Conservation (phyloP, 1,140 invertebrate species). For the Psix sp. region DNA sequence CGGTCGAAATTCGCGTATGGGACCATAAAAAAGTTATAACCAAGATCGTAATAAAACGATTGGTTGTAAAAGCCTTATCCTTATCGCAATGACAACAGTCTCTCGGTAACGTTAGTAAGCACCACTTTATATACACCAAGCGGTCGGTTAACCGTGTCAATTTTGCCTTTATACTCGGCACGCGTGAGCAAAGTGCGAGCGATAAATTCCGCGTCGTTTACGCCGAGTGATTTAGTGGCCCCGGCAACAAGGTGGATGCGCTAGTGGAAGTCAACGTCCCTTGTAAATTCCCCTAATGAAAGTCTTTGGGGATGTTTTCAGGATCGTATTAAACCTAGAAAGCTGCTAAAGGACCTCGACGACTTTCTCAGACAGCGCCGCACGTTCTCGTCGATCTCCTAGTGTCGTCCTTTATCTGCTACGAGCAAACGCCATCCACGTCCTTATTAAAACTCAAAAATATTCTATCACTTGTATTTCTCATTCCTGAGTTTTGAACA, state of each 20-base stretch:
- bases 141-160: slow-evolving; percentile 62
- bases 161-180: slow-evolving; percentile 62
- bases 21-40: slow-evolving; percentile 38
- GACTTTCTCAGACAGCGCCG: slow-evolving; percentile 56
- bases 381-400: slow-evolving; percentile 49
- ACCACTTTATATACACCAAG: slow-evolving; percentile 46
- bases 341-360: slow-evolving; percentile 66
- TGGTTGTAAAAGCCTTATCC: slow-evolving; percentile 40
- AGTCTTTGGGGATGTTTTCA: slow-evolving; percentile 69
- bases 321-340: slow-evolving; percentile 73
- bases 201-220: slow-evolving; percentile 70
- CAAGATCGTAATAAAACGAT: slow-evolving; percentile 44
- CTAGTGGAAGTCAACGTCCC: slow-evolving; percentile 57
- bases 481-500: slow-evolving; percentile 12
- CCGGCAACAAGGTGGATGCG: slow-evolving; percentile 51
- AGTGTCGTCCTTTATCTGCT: slow-evolving; percentile 57
- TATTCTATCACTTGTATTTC: slow-evolving; percentile 19
- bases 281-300: slow-evolving; percentile 75
- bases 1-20: slow-evolving; percentile 15
- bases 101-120: slow-evolving; percentile 9
- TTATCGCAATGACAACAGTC: slow-evolving; percentile 32
- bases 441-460: slow-evolving; percentile 61
- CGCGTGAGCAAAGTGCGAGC: slow-evolving; percentile 62
- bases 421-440: slow-evolving; percentile 30
- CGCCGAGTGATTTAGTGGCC: slow-evolving; percentile 67